Conservation (phyloP, 2,888 invertebrate species). For the Ichneumon xanthorius region DNA sequence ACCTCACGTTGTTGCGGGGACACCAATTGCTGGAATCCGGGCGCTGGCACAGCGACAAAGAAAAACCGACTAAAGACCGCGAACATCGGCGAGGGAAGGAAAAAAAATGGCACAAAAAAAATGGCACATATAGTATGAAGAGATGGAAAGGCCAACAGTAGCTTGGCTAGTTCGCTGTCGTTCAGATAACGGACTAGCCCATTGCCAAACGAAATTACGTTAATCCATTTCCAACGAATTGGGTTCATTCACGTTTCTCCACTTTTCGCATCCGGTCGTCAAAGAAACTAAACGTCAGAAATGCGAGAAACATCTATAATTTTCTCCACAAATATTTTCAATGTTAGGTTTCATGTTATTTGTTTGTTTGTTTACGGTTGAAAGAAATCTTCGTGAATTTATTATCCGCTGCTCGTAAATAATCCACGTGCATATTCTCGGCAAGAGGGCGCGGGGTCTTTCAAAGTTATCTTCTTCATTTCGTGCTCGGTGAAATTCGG, state of each 20-base stretch:
- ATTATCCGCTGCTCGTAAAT: not conserved
- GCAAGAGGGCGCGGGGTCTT: not conserved
- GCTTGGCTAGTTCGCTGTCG: slow-evolving; percentile 8
- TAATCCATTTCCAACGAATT: slow-evolving; percentile 65
- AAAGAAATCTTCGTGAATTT: not conserved
- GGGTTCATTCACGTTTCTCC: slow-evolving; percentile 62
- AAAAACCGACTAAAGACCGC: not conserved
- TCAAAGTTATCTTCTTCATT: not conserved
- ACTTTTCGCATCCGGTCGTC: slow-evolving; percentile 43
- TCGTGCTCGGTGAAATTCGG: slow-evolving; percentile 21
- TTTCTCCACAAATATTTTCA: not conserved
- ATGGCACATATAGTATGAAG: not conserved
- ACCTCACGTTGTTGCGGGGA: slow-evolving; percentile 56
- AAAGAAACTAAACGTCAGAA: slow-evolving; percentile 30
- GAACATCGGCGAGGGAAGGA: not conserved
- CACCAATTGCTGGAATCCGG: slow-evolving; percentile 39
- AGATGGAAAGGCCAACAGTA: not conserved
- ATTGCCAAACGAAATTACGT: slow-evolving; percentile 67
- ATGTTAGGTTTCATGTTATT: not conserved
- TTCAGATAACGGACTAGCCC: slow-evolving; percentile 52
- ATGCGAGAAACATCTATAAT: slow-evolving; percentile 12
- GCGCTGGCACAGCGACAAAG: not conserved
- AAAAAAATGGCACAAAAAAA: not conserved
- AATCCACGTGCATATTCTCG: not conserved
- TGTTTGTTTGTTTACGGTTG: not conserved